Evolutionary conservation across 30 jellyfish, hydroid and myxozoan genomes (phyloP), one percentile per base, ranked within the genome.

Genomic region (Cassiopea andromeda): DNA sequence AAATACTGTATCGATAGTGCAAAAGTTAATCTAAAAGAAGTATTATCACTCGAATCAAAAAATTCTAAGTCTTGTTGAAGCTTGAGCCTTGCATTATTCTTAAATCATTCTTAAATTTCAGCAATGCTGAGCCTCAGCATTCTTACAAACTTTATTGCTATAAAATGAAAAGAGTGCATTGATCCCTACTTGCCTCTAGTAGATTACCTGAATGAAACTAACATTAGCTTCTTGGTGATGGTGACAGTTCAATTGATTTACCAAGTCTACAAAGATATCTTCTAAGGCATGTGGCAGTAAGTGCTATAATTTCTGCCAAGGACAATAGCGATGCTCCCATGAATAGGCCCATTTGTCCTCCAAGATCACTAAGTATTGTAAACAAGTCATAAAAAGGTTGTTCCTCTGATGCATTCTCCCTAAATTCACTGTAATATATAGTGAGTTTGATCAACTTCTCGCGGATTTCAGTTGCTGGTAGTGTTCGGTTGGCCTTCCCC

Each of bases 281-380:
- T 38, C 44, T n/a, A 44, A 68, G 14, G 14, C 59, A 14, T 59
- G 77, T 68, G 59, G 71, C 14, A 9, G 50, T 1, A 80, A 87
- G 89, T 45, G 73, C 77, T 19, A 87, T 1, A 15, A 87, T 71
- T 69, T 87, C 94, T 12, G 75, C 85, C 18, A 87, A 44, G 7
- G 94, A 87, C 43, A 87, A 45, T 48, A 76, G 44, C 8, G 94
- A 87, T 12, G 89, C 89, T 38, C 89, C 94, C 84, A 87, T 13
- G 61, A 76, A 87, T 49, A 87, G 66, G 58, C 94, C 89, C 94
- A 87, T 87, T 46, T 60, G 81, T 1, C 89, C 94, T 73, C 94
- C 94, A 2, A 87, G 54, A 60, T 87, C 85, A 78, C 85, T 49
- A 2, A 58, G 46, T 5, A 87, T 6, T 13, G 70, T 79, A 1